Evolutionary conservation across 2,888 invertebrate species (phyloP).

Genomic region (Stenoptilia bipunctidactyla): DNA sequence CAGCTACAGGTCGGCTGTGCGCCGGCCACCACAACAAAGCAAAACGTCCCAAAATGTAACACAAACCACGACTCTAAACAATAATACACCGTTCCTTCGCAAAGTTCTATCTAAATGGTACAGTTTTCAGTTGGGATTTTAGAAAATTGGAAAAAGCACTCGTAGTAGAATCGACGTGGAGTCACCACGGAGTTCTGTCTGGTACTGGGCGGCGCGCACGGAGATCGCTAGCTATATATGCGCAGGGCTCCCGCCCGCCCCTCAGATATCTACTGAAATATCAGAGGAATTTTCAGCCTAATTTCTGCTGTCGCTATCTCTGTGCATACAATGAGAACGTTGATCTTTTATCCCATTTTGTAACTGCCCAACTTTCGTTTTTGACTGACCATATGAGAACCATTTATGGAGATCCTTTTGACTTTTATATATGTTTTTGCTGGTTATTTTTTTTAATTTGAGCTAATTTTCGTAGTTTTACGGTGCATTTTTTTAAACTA

Average conservation of each 20-base stretch:
- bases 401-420: too few relatives aligned
- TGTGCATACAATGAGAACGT: conserved; percentile 61
- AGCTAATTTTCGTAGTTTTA: too few relatives aligned
- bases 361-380: too few relatives aligned
- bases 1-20: not conserved
- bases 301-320: conserved; percentile 61
- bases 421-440: too few relatives aligned
- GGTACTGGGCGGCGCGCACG: conserved; percentile 57
- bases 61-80: not conserved
- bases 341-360: conserved; percentile 35
- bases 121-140: not conserved
- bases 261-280: conserved; percentile 51
- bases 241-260: conserved; percentile 49
- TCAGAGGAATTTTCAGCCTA: conserved; percentile 57
- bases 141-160: not conserved
- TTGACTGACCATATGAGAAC: conserved; percentile 14
- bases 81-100: not conserved
- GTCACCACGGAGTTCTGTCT: conserved; percentile 12
- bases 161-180: not conserved
- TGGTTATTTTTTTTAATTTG: too few relatives aligned
- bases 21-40: not conserved
- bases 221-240: conserved; percentile 51
- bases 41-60: not conserved
- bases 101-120: too few relatives aligned
- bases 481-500: too few relatives aligned